Conservation (phyloP, 2,113 vertebrate species). For the Xiphias gladius region DNA sequence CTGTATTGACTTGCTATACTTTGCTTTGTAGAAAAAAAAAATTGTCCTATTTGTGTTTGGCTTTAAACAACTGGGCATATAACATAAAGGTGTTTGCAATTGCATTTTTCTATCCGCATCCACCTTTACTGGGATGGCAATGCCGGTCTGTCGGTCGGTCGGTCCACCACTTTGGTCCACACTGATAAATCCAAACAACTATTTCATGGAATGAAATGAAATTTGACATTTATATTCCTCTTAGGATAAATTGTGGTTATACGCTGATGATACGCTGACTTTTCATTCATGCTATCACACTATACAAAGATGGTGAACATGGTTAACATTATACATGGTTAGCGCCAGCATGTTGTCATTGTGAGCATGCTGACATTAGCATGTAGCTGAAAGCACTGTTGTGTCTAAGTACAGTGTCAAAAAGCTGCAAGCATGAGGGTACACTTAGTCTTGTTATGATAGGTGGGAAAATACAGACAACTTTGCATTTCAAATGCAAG, state of each 20-base stretch:
- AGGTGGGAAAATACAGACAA: not conserved
- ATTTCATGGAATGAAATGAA: not conserved
- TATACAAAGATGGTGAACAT: not conserved
- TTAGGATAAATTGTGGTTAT: not conserved
- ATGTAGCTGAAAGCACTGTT: not conserved
- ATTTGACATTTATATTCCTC: not conserved
- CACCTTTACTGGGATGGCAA: not conserved
- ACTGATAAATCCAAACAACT: not conserved
- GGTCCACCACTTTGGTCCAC: not conserved
- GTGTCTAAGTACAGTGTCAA: not conserved
- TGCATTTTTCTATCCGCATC: constrained; percentile 8
- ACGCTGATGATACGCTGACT: not conserved
- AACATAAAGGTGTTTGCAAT: not conserved
- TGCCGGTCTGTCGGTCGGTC: not conserved
- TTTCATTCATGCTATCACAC: not conserved
- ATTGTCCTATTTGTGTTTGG: constrained; percentile 21
- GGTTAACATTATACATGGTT: not conserved
- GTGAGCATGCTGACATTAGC: not conserved
- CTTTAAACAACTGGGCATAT: constrained; percentile 15
- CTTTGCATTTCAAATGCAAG: constrained; percentile 2
- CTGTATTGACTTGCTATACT: constrained; percentile 49
- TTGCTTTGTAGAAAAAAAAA: constrained; percentile 13
- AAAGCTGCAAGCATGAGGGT: not conserved
- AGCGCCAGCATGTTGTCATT: not conserved
- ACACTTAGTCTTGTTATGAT: too few relatives aligned